A percentile compares a stretch with the other conserved stretches of the same genome.
These are phyloP conservation scores for Pyrochroa serraticornis DNA, from an alignment of 2,888 invertebrate genomes.

Conservation along the genomic window DNA sequence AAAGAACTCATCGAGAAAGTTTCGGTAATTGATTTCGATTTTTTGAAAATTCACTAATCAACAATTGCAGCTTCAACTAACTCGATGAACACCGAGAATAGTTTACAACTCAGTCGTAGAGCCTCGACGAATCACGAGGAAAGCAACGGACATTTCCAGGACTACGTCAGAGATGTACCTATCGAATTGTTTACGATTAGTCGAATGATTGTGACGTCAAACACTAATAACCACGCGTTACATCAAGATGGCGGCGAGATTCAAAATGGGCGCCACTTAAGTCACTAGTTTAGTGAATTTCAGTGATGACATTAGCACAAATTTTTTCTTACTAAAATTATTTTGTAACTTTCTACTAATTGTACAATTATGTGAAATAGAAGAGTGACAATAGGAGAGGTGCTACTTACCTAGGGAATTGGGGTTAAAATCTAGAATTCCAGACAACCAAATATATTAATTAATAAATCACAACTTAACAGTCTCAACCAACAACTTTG, in stretches of 20 bases:
- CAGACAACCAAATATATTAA: no score
- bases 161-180: slow-evolving; percentile 53
- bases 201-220: slow-evolving; percentile 44
- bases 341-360: no score
- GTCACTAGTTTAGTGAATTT: no score
- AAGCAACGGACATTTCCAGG: slow-evolving; percentile 35
- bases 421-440: no score
- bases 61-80: slow-evolving; percentile 12
- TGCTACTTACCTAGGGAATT: no score
- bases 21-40: slow-evolving; percentile 30
- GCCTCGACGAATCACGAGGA: slow-evolving; percentile 23
- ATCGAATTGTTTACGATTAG: slow-evolving; percentile 55
- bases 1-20: slow-evolving; percentile 31
- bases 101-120: slow-evolving; percentile 23
- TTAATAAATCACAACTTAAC: no score
- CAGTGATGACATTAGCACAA: no score
- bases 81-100: slow-evolving; percentile 1
- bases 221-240: background rate
- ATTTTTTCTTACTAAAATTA: no score
- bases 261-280: no score
- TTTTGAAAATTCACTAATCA: background rate
- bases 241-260: no score
- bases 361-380: no score
- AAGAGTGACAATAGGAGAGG: no score
- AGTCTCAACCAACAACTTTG: slow-evolving; percentile 17